These are phyloP conservation scores for Parazoanthus darwini DNA, from an alignment of 92 coral and sea anemone genomes.

Conservation along the genomic window DNA sequence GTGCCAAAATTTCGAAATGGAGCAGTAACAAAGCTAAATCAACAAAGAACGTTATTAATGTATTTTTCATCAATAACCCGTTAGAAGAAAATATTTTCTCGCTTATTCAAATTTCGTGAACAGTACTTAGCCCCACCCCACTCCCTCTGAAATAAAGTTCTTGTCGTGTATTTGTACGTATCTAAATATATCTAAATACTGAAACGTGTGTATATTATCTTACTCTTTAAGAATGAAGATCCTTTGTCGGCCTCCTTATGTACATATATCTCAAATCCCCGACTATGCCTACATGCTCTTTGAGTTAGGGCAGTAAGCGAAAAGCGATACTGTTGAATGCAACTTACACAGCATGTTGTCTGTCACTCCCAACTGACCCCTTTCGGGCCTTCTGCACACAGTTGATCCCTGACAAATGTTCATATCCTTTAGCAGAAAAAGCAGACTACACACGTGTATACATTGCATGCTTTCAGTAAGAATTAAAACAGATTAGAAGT, in stretches of 20 bases:
- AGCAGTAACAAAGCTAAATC: no score
- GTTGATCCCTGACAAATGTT: not conserved
- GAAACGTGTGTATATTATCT: not conserved
- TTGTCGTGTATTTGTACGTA: not conserved
- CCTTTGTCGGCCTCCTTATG: not conserved
- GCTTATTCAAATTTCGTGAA: no score
- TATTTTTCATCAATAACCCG: no score
- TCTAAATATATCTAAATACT: not conserved
- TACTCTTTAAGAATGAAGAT: not conserved
- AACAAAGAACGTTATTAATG: no score
- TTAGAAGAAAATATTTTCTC: no score
- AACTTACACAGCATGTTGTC: not conserved
- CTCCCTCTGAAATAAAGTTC: no score
- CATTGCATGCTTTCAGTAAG: not conserved
- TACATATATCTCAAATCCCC: not conserved
- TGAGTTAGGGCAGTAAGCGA: not conserved
- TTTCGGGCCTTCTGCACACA: not conserved
- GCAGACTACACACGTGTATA: not conserved
- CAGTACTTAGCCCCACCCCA: no score
- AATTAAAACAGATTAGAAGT: not conserved
- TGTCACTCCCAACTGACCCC: not conserved
- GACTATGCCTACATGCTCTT: not conserved
- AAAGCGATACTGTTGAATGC: slow-evolving; percentile 6
- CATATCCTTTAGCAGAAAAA: not conserved
- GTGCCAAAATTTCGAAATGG: no score